phyloP scores from a whole-genome alignment of 1,140 invertebrate species.

The Schlechtendalia chinensis region DNA sequence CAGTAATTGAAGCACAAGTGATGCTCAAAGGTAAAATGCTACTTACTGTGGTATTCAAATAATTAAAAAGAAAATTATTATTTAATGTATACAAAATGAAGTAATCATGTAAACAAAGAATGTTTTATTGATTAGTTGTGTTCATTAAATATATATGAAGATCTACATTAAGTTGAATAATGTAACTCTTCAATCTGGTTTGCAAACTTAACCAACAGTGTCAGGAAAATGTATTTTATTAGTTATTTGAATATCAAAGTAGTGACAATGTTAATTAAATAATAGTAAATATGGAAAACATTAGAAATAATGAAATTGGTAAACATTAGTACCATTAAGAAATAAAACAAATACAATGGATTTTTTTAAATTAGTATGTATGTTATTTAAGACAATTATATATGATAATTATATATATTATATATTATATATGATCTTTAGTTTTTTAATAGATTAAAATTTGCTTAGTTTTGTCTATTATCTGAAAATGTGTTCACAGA shows the following conservation, averaged over 20 bases:
- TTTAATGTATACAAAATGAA: conserved; percentile 7
- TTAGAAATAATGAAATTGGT: too few species aligned
- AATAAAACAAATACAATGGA: too few species aligned
- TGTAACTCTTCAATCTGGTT: conserved; percentile 14
- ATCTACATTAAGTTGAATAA: conserved; percentile 19
- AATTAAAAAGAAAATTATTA: conserved; percentile 1
- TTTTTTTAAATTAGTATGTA: too few species aligned
- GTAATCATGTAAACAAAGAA: conserved; percentile 2
- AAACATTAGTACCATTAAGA: too few species aligned
- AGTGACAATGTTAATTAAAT: background rate
- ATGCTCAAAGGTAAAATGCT: conserved; percentile 59
- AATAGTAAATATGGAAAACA: too few species aligned
- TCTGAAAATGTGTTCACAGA: too few species aligned
- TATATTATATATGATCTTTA: too few species aligned
- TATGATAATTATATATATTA: too few species aligned
- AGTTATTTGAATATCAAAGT: conserved; percentile 35
- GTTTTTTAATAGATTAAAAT: too few species aligned
- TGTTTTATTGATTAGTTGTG: conserved; percentile 20
- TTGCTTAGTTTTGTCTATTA: too few species aligned
- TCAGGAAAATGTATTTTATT: conserved; percentile 1
- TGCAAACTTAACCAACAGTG: background rate
- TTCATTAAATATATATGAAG: conserved; percentile 15
- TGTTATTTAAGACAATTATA: too few species aligned
- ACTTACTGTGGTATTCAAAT: conserved; percentile 25
- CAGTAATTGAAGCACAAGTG: conserved; percentile 87